These are phyloP conservation scores for Neosalanx taihuensis DNA, from an alignment of 2,797 vertebrate species.

Conservation along the genomic window DNA sequence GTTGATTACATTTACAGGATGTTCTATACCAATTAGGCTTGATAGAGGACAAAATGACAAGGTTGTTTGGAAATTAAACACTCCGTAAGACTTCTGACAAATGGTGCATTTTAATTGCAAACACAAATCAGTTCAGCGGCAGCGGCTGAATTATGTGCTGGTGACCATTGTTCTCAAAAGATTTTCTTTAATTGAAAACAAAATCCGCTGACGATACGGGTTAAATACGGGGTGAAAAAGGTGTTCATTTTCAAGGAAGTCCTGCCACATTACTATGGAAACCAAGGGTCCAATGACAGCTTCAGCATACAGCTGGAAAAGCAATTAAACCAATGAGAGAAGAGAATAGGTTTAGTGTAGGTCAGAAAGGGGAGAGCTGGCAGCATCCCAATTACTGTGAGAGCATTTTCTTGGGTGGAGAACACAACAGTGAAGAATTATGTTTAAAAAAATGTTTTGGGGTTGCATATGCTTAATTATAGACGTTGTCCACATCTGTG, in stretches of 20 bases:
- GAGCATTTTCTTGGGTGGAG: too few relatives aligned
- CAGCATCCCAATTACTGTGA: conserved; percentile 1
- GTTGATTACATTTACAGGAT: conserved; percentile 50
- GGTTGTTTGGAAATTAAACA: conserved; percentile 41
- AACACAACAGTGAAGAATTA: too few relatives aligned
- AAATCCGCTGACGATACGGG: too few relatives aligned
- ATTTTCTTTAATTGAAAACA: too few relatives aligned
- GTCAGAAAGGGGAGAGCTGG: conserved; percentile 1
- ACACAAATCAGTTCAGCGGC: too few relatives aligned
- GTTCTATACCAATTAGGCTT: conserved; percentile 49
- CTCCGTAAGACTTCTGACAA: too few relatives aligned
- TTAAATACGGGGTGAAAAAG: neutral
- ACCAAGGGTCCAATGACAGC: neutral
- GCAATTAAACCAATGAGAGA: conserved; percentile 13
- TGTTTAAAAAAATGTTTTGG: too few relatives aligned
- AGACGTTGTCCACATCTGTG: too few relatives aligned
- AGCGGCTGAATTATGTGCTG: too few relatives aligned
- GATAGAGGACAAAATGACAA: conserved; percentile 35
- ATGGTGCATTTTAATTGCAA: too few relatives aligned
- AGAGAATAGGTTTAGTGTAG: neutral
- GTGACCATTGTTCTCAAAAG: too few relatives aligned
- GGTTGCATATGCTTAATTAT: too few relatives aligned
- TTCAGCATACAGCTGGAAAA: neutral
- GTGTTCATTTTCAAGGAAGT: conserved; percentile 2
- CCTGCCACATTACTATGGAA: conserved; percentile 7